Evolutionary conservation across 2,888 invertebrate species (phyloP), one percentile per base, ranked within the genome.

Genomic region (Epinotia nisella): DNA sequence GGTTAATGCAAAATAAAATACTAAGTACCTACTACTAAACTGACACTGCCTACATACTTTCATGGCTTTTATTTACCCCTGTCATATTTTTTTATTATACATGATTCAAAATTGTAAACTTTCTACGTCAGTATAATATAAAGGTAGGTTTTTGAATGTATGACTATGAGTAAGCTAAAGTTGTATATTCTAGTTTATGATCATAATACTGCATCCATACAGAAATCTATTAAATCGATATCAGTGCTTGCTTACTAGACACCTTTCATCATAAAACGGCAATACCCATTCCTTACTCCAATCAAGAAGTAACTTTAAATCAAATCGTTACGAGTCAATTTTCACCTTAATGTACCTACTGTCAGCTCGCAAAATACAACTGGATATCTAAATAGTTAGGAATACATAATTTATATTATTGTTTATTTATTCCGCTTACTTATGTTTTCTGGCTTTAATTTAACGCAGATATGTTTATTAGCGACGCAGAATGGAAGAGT

Each of bases 391-490:
- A 77, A 77, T 77, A 78, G 78, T 78, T 78, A 77, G 75, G 71
- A 65, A 69, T 68, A 60, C 24, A 62, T 70, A 59, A 71, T 75
- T 72, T 75, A 74, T 75, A 75, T 74, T 74, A 75, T 76, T 74
- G 71, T 76, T 75, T 75, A 74, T 78, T 78, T 79, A 74, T 76
- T 75, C 74, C 71, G n/a, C 66, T 74, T 77, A 75, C 78, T 78
- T 78, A 77, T 78, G 66, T 75, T 74, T 68, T 62, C 74, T 75
- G 75, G 62, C 75, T 67, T 77, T 79, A 76, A 78, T 76, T 76
- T 76, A 76, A 76, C 62, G 71, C 75, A 74, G 78, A 79, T 76
- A 77, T 79, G 76, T 77, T 80, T 80, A 79, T 79, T 76, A 76
- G 71, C 64, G 24, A 66, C 24, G 60, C 39, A 2, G 62, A 53